Evolutionary conservation across 2,888 invertebrate genomes (phyloP).

Genomic region (Troilus luridus): DNA sequence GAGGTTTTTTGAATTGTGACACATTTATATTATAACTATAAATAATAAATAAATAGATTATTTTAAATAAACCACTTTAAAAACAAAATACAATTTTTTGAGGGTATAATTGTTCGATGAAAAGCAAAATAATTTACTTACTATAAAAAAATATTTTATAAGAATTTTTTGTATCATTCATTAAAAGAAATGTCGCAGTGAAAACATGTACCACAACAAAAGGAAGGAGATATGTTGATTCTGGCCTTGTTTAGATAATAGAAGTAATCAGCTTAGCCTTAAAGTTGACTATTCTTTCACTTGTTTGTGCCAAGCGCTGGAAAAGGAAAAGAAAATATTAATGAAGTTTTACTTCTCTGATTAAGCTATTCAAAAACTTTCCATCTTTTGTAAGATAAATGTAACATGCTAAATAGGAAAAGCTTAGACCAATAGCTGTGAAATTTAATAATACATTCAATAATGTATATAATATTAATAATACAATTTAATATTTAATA

Average conservation of each 20-base stretch:
- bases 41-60: neutral
- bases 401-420: neutral
- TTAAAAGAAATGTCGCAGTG: slow-evolving; percentile 10
- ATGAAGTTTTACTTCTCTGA: neutral
- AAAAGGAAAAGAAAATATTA: slow-evolving; percentile 53
- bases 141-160: neutral
- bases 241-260: slow-evolving; percentile 77
- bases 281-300: slow-evolving; percentile 93
- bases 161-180: neutral
- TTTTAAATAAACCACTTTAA: neutral
- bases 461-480: no score
- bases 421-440: neutral
- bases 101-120: neutral
- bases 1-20: neutral
- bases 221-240: neutral
- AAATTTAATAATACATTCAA: no score
- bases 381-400: neutral
- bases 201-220: neutral
- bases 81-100: neutral
- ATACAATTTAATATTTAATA: no score
- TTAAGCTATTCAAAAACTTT: neutral
- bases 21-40: neutral
- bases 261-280: slow-evolving; percentile 92
- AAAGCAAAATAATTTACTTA: slow-evolving; percentile 20
- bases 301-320: slow-evolving; percentile 87